Evolutionary conservation across 2,113 vertebrate genomes (phyloP), one percentile per base, ranked within the genome.

Genomic region (Corythaixoides concolor): DNA sequence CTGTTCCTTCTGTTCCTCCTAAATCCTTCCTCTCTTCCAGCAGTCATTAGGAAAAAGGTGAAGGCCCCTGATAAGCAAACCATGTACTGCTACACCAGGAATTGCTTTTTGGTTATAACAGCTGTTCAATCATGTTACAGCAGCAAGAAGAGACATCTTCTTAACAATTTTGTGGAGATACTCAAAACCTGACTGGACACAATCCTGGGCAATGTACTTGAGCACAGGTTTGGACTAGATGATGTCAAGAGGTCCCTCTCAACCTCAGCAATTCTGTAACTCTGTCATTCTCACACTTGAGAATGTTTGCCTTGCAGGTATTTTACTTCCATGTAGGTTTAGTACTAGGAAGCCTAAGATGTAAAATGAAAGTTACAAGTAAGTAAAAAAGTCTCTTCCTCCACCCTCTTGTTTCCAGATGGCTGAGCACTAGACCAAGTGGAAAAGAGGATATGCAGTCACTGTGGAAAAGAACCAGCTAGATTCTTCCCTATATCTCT

Each of bases 71-170:
- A 9, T 67, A 62, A 77, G 41, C 41, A 94, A 87, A 67, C 20
- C 24, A 18, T 33, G 58, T 64, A 32, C 37, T 72, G 49, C 83
- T 88, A 47, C 70, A 88, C 8, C 41, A 49, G 22, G 32, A 77
- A 74, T 35, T 68, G 79, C 16, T 68, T 53, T 79, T 58, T 62
- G 55, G 72, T 49, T 43, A 63, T 13, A 79, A 58, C 49, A 70
- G 49, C 32, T 75, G 32, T 26, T 85, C 13, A 14, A 0, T 15
- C 0, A 0, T 26, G 26, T 76, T 68, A 68, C 2, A 55, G 58
- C 75, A 45, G 47, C 28, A 80, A 79, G 67, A 69, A 28, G 21
- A 89, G 35, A 39, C 11, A 39, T 9, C 30, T 64, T 72, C 33
- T 11, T 15, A n/a, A 22, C 0, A 2, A 24, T 64, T 27, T 18